Evolutionary conservation across 2,113 vertebrate species (phyloP).

Genomic region (Triplophysa tibetana): DNA sequence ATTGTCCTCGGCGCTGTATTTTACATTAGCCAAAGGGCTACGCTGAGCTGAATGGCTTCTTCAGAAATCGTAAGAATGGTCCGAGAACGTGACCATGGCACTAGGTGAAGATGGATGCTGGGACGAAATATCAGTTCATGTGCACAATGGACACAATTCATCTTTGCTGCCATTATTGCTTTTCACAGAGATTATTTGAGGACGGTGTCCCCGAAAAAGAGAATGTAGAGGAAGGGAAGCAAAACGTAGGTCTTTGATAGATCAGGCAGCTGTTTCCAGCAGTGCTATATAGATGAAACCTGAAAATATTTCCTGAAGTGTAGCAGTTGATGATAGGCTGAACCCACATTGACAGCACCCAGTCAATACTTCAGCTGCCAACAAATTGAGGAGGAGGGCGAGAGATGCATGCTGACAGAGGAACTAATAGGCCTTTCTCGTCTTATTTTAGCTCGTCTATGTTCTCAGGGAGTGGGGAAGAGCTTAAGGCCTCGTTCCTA

Average conservation of each 20-base stretch:
- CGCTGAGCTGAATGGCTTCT: conserved; percentile 78
- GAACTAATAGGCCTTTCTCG: conserved; percentile 56
- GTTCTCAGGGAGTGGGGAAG: conserved; percentile 31
- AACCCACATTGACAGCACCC: conserved; percentile 52
- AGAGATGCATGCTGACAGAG: conserved; percentile 55
- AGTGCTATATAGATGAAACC: conserved; percentile 10
- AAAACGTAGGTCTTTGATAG: background rate
- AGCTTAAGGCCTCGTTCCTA: conserved; percentile 16
- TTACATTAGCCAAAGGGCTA: conserved; percentile 75
- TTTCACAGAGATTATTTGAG: conserved; percentile 72
- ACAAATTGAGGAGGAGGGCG: conserved; percentile 46
- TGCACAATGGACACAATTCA: conserved; percentile 75
- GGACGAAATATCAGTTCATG: conserved; percentile 71
- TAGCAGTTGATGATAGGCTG: conserved; percentile 36
- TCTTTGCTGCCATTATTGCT: conserved; percentile 70
- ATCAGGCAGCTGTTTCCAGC: conserved; percentile 34
- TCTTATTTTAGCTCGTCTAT: conserved; percentile 45
- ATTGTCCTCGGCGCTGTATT: conserved; percentile 80
- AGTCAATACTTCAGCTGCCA: conserved; percentile 51
- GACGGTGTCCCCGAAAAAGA: conserved; percentile 36
- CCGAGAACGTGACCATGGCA: conserved; percentile 61
- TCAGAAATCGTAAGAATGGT: conserved; percentile 67
- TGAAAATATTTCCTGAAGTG: conserved; percentile 49
- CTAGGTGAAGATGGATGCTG: conserved; percentile 68
- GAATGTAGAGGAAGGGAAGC: background rate